A percentile compares a stretch with the other conserved stretches of the same genome.
Evolutionary conservation across 2,888 invertebrate species (phyloP).

Genomic region (Ectobius pallidus): DNA sequence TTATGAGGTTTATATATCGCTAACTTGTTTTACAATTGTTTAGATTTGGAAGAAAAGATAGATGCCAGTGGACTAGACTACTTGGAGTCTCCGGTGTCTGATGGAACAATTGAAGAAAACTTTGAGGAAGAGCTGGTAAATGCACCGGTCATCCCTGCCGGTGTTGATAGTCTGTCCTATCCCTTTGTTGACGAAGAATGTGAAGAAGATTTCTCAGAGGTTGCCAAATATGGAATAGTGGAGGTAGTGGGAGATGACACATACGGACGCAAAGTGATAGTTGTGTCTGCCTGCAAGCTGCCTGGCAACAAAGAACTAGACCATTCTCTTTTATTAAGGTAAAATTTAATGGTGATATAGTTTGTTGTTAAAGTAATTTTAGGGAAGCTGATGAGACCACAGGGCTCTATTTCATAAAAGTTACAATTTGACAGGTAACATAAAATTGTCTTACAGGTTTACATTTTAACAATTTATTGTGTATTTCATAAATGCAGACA

Average conservation of each 20-base stretch:
- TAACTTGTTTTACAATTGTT: too few species aligned
- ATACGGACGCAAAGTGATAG: conserved; percentile 92
- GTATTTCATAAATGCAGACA: too few species aligned
- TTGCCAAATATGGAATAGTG: conserved; percentile 76
- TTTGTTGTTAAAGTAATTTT: too few species aligned
- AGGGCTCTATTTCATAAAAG: too few species aligned
- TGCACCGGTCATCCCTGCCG: conserved; percentile 59
- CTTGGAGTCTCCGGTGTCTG: conserved; percentile 75
- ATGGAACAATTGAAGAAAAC: conserved; percentile 89
- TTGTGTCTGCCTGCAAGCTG: conserved; percentile 91
- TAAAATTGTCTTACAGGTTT: too few species aligned
- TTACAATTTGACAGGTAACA: too few species aligned
- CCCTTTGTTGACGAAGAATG: conserved; percentile 50
- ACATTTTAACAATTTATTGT: too few species aligned
- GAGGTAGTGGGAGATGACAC: conserved; percentile 85
- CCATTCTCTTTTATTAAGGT: conserved; percentile 76
- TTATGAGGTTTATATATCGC: too few species aligned
- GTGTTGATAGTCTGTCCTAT: conserved; percentile 42
- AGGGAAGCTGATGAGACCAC: too few species aligned
- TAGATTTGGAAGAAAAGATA: conserved; percentile 42
- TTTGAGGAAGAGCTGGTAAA: conserved; percentile 86
- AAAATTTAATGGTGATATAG: too few species aligned
- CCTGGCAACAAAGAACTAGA: conserved; percentile 80
- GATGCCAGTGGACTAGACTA: conserved; percentile 55
- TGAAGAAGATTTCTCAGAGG: conserved; percentile 69